Percentiles rank a stretch among this genome's conserved stretches.
Conservation (phyloP, 2,797 vertebrate species). For the Gymnothorax javanicus region DNA sequence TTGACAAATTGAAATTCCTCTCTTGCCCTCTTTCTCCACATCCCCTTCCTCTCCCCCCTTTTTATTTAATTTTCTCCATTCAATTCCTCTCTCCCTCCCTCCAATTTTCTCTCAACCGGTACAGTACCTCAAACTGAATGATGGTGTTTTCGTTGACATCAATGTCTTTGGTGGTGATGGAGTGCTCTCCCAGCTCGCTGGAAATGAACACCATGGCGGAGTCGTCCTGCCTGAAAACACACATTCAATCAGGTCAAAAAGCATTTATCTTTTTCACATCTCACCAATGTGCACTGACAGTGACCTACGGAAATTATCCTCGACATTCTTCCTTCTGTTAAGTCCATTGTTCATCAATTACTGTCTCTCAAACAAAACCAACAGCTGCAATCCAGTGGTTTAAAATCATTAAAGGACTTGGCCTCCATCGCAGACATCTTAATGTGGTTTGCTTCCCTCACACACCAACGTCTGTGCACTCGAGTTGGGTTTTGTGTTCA, state of each 20-base stretch:
- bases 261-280: not conserved
- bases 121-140: constrained; percentile 92
- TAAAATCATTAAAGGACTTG: not conserved
- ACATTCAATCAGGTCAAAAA: constrained; percentile 12
- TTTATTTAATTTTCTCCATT: not conserved
- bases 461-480: too few relatives aligned
- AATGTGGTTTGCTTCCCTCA: too few relatives aligned
- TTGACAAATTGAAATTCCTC: not conserved
- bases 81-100: not conserved
- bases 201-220: constrained; percentile 97
- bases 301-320: not conserved
- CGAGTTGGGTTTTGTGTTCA: too few relatives aligned
- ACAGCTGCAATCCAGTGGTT: not conserved
- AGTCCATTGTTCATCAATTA: not conserved
- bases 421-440: not conserved
- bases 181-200: constrained; percentile 93
- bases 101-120: not conserved
- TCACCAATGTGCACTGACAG: not conserved
- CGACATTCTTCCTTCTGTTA: not conserved
- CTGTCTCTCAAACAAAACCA: not conserved
- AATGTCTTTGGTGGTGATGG: constrained; percentile 93
- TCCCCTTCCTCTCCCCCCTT: not conserved
- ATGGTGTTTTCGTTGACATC: constrained; percentile 95
- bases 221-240: constrained; percentile 85
- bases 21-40: not conserved